Base-by-base conservation (phyloP, 2,888 invertebrate genomes). In the Neelides folsomi region DNA sequence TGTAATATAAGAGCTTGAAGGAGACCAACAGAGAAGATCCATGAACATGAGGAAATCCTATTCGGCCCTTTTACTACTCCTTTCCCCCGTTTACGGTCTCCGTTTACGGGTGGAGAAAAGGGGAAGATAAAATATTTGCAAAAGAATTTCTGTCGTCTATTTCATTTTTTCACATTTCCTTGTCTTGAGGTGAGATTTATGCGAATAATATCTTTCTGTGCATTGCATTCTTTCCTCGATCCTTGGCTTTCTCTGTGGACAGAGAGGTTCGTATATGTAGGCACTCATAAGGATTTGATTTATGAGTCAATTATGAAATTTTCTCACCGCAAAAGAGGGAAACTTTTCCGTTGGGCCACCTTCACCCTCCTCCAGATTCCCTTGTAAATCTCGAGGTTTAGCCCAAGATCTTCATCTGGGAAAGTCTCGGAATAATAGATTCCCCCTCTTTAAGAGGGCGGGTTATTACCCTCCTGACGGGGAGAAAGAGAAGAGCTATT, bases 271-370 rank as follows among this genome's bases (percentile, higher is more conserved):
- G 27, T 27, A 27, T 27, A 27, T 7, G 27, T 27, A 27, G 3
- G 27, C 27, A 27, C 27, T 27, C 27, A 27, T 27, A 27, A 27
- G 43, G 52, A 54, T 57, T 60, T 61, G 61, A 61, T 61, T 61
- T 61, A 61, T 59, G 59, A 61, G 59, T 61, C 61, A 61, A 61
- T 61, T 61, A 61, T 61, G 61, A 61, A 61, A 61, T 61, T 61
- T 61, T 61, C 61, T 61, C 61, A 61, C 61, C 61, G 59, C 59
- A 59, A 56, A 57, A 53, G 51, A 52, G 36, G 20, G 40, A 39
- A 51, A 46, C 27, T 27, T 27, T 27, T 27, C 27, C 27, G n/a
- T 27, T 27, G 27, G 27, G 27, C 27, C 27, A 27, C 27, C 27
- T 27, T 27, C 27, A 27, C 27, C 27, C n/a, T n/a, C 27, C 27